phyloP scores from a whole-genome alignment of 2,797 vertebrate genomes.

The Syncerus caffer region DNA sequence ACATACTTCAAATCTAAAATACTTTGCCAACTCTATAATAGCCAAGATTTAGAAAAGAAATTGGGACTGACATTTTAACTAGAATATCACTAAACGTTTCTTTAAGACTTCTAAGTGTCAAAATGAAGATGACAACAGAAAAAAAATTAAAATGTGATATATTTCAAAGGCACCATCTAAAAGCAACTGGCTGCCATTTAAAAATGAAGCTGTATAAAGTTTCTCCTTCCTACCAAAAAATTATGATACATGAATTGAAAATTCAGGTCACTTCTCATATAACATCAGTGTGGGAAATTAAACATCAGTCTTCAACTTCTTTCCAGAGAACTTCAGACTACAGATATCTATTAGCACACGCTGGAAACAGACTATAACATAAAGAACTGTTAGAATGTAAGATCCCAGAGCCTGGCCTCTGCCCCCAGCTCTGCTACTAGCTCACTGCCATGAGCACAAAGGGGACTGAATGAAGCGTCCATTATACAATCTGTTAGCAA shows the following conservation, averaged over 20 bases:
- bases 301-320: constrained; percentile 51
- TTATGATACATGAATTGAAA: constrained; percentile 43
- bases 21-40: constrained; percentile 76
- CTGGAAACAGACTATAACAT: not conserved
- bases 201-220: constrained; percentile 61
- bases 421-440: not conserved
- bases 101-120: constrained; percentile 79
- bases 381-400: not conserved
- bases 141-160: constrained; percentile 77
- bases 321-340: not conserved
- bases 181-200: constrained; percentile 80
- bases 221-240: constrained; percentile 54
- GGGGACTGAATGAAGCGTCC: not conserved
- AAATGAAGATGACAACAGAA: constrained; percentile 78
- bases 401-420: not conserved
- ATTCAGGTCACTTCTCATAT: constrained; percentile 50
- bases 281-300: constrained; percentile 33
- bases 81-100: constrained; percentile 78
- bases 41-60: constrained; percentile 77
- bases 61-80: constrained; percentile 79
- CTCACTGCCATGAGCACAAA: not conserved
- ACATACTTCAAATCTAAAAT: constrained; percentile 76
- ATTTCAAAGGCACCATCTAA: constrained; percentile 74
- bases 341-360: not conserved
- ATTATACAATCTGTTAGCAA: not conserved